Percentiles rank a stretch among this genome's conserved stretches.
Evolutionary conservation across 2,888 invertebrate species (phyloP).

Genomic region (Pinctada fucata): DNA sequence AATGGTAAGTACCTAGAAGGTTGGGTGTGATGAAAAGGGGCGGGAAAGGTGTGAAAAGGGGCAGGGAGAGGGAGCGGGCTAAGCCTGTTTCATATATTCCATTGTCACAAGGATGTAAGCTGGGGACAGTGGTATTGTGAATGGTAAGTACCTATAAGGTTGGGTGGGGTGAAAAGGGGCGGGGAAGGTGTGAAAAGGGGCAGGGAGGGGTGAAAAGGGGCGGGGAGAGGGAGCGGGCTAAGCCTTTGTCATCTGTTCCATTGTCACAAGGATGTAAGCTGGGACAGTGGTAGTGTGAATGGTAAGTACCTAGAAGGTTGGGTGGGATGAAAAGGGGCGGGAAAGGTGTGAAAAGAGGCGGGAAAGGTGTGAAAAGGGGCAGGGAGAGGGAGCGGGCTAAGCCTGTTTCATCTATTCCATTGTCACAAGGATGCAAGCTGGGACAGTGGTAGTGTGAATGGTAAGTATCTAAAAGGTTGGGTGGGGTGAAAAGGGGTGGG

Average conservation of each 20-base stretch:
- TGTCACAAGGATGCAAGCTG: background rate
- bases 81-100: too few relatives aligned
- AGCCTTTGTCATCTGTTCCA: background rate
- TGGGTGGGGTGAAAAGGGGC: background rate
- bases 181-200: background rate
- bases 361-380: too few relatives aligned
- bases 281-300: background rate
- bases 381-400: background rate
- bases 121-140: constrained; percentile 46
- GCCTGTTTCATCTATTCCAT: background rate
- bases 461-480: background rate
- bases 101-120: constrained; percentile 48
- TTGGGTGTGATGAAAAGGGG: background rate
- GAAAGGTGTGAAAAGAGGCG: background rate
- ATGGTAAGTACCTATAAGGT: constrained; percentile 29
- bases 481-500: background rate
- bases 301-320: too few relatives aligned
- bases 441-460: background rate
- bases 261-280: background rate
- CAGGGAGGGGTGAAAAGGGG: constrained; percentile 1
- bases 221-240: background rate
- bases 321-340: background rate
- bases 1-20: too few relatives aligned
- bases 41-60: background rate
- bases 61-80: too few relatives aligned